Percentiles rank a stretch among this genome's conserved stretches.
Conservation (phyloP, 2,113 vertebrate species). For the Craseonycteris thonglongyai region DNA sequence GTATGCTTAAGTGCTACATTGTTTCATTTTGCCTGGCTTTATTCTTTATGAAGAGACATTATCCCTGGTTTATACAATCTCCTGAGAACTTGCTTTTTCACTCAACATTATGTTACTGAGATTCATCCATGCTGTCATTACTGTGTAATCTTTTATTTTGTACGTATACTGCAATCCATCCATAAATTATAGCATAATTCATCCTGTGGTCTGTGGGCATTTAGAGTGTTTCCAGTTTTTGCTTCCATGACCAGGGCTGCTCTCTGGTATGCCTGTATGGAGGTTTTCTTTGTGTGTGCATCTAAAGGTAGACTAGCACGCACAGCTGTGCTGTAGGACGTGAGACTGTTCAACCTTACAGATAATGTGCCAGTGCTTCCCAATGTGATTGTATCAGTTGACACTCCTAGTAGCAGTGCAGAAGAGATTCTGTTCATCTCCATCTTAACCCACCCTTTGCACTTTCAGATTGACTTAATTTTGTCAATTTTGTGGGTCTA, state of each 20-base stretch:
- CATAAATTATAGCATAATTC: background rate
- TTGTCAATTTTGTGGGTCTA: background rate
- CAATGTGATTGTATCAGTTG: background rate
- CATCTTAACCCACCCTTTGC: background rate
- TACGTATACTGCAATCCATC: background rate
- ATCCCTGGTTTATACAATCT: background rate
- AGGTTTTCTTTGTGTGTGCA: background rate
- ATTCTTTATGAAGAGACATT: background rate
- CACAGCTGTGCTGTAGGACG: background rate
- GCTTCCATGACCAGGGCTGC: background rate
- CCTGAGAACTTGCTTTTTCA: background rate
- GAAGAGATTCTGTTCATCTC: background rate
- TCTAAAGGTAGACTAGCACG: background rate
- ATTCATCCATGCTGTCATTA: background rate
- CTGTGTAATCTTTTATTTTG: background rate
- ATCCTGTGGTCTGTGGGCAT: background rate
- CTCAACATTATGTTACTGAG: background rate
- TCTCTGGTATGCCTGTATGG: accelerated
- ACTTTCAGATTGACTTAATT: background rate
- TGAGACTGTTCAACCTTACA: background rate
- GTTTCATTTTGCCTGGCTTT: constrained; percentile 1
- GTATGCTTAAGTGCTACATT: background rate
- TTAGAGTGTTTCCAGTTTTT: background rate
- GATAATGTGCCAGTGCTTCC: background rate
- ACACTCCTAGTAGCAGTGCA: background rate